Evolutionary conservation across 2,797 vertebrate species (phyloP).

Genomic region (Danio choprae): DNA sequence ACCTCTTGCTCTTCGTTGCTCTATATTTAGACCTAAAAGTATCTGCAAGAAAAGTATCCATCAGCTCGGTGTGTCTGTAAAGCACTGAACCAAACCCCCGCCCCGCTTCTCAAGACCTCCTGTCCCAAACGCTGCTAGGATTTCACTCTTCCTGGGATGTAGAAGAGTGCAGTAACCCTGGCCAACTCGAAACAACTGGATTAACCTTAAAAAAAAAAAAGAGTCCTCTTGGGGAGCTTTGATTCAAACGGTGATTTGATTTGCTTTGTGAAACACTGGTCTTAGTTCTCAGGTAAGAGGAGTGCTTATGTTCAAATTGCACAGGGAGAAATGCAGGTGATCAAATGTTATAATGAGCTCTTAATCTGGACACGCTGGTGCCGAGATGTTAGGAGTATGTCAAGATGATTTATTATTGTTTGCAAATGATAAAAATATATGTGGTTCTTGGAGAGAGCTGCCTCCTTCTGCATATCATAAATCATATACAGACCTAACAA

Average conservation of each 20-base stretch:
- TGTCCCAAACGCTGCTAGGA: conserved; percentile 67
- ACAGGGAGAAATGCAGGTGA: conserved; percentile 7
- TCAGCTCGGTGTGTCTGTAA: conserved; percentile 74
- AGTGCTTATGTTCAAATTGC: conserved; percentile 1
- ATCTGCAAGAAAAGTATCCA: conserved; percentile 70
- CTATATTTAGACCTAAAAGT: conserved; percentile 83
- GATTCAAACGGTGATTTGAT: conserved; percentile 35
- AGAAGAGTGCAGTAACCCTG: conserved; percentile 67
- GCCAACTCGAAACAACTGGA: conserved; percentile 46
- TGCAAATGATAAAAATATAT: conserved; percentile 37
- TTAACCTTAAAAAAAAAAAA: conserved; percentile 46
- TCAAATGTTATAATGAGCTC: conserved; percentile 41
- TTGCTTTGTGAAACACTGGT: conserved; percentile 45
- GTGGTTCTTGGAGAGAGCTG: conserved; percentile 5
- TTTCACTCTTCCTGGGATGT: conserved; percentile 74
- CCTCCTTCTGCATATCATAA: not conserved
- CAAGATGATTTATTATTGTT: conserved; percentile 24
- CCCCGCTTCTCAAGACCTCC: conserved; percentile 53
- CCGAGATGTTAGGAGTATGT: conserved; percentile 2
- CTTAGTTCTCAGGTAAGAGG: conserved; percentile 55
- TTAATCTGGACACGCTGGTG: conserved; percentile 35
- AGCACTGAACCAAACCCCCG: conserved; percentile 64
- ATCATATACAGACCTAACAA: conserved; percentile 18
- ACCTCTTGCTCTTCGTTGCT: conserved; percentile 62
- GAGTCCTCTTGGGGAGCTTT: conserved; percentile 27